Evolutionary conservation across 1,140 invertebrate genomes (phyloP), one percentile per base, ranked within the genome.

Genomic region (Macrobrachium nipponense): DNA sequence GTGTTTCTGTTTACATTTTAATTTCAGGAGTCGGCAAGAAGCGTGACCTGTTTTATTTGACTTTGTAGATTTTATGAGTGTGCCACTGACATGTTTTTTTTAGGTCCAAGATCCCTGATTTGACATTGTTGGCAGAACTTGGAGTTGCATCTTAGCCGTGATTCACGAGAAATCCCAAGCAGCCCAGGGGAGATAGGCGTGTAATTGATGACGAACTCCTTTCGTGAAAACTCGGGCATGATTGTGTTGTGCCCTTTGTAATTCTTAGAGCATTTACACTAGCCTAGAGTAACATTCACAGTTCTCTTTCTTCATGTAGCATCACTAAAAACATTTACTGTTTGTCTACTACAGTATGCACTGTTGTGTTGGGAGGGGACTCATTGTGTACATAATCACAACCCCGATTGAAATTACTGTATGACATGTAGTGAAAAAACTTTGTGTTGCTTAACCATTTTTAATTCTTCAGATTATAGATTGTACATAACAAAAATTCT

Each of bases 401-500:
- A 64, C 61, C 59, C 61, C 77, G 36, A 18, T 18, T 64, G 36
- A 44, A 73, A 80, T 80, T 66, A 66, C 36, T 80, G 77, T 80
- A 80, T 66, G 77, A 80, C 77, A 66, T 80, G 77, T 80, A 64
- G 73, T 76, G 61, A 80, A 43, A 44, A 62, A 80, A 15, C 64
- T 80, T 80, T 80, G 61, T 62, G 61, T 64, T 80, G 12, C 66
- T 70, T 70, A 27, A 70, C 20, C 20, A 70, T 5, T 70, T 70
- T 70, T 27, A 70, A 27, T 70, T 43, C 77, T 80, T 61, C 77
- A 80, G 77, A 80, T 80, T 10, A 80, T 66, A 61, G 61, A 36
- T 64, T 80, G 77, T 80, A 80, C 77, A 80, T 80, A 80, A 80
- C 61, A 80, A 80, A 80, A 36, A 64, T 80, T 60, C 61, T 80